A percentile compares a stretch with the other conserved stretches of the same genome.
phyloP scores from a whole-genome alignment of 2,888 invertebrate species.

The Phania funesta region DNA sequence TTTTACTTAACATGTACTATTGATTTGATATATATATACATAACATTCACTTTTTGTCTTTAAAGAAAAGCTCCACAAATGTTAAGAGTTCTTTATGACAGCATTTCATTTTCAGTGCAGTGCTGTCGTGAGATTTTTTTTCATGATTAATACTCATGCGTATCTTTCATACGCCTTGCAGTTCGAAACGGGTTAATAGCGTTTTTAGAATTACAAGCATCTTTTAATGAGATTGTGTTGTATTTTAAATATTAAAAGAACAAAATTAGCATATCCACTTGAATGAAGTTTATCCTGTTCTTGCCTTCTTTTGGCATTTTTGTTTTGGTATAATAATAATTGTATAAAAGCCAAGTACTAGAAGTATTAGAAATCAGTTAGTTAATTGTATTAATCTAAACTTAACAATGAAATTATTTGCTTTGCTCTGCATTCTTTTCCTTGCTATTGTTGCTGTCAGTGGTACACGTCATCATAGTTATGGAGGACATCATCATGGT shows the following conservation, averaged over 20 bases:
- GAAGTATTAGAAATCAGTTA: background rate
- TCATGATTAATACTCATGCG: no score
- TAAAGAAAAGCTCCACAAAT: no score
- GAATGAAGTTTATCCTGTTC: background rate
- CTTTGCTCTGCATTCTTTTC: slow-evolving; percentile 35
- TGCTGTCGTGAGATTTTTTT: no score
- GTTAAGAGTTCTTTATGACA: no score
- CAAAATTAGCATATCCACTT: background rate
- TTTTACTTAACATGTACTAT: no score
- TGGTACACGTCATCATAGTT: background rate
- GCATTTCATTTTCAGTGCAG: no score
- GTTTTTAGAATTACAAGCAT: background rate
- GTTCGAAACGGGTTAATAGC: background rate
- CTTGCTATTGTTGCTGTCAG: slow-evolving; percentile 24
- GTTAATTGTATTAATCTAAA: background rate
- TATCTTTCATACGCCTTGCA: background rate
- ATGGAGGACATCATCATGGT: background rate
- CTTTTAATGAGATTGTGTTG: background rate
- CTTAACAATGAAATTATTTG: slow-evolving; percentile 48
- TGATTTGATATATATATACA: no score
- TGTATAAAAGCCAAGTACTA: background rate
- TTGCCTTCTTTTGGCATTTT: background rate
- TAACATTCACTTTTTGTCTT: no score
- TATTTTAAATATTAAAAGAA: background rate
- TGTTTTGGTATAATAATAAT: no score